A percentile compares a stretch with the other conserved stretches of the same genome.
phyloP scores from a whole-genome alignment of 2,888 invertebrate genomes.

The Syrista parreyssii region DNA sequence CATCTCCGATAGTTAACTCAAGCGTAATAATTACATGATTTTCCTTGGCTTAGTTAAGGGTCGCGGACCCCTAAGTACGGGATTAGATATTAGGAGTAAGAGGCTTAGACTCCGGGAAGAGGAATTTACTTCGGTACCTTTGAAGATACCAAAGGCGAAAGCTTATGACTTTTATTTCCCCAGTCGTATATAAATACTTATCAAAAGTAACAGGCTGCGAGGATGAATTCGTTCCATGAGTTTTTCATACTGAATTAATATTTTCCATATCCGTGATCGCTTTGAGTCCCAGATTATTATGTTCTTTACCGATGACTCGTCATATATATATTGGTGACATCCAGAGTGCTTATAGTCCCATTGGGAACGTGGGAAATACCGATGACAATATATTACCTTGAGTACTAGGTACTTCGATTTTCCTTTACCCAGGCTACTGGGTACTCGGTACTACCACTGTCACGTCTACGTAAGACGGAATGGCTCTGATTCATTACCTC shows the following conservation, averaged over 20 bases:
- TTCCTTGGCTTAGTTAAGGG: conserved; percentile 44
- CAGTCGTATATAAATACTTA: conserved; percentile 19
- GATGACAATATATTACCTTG: neutral
- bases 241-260: neutral
- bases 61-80: conserved; percentile 46
- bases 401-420: neutral
- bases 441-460: neutral
- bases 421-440: neutral
- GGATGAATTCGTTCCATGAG: neutral
- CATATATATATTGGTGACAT: neutral
- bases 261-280: neutral
- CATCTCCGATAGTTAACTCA: conserved; percentile 48
- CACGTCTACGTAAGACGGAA: neutral
- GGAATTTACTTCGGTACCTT: conserved; percentile 17
- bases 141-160: conserved; percentile 5
- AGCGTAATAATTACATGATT: conserved; percentile 63
- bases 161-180: conserved; percentile 22
- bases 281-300: neutral
- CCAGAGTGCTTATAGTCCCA: neutral
- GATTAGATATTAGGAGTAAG: conserved; percentile 46
- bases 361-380: neutral
- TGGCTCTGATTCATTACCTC: neutral
- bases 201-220: neutral
- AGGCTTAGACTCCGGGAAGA: conserved; percentile 18
- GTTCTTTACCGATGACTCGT: neutral